Evolutionary conservation across 1,140 invertebrate genomes (phyloP).

Genomic region (Phocides pigmalion): DNA sequence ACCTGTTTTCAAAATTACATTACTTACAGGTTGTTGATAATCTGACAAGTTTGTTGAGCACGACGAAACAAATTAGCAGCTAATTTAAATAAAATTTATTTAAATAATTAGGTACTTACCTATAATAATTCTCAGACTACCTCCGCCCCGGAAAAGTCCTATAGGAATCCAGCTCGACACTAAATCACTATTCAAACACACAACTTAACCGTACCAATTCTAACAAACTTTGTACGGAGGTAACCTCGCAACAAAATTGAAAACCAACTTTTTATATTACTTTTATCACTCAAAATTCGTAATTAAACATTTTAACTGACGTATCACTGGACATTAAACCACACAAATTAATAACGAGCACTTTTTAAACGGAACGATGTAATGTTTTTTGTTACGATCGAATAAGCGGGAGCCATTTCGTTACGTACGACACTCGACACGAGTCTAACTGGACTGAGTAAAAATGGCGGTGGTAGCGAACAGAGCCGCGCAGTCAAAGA

Average conservation of each 20-base stretch:
- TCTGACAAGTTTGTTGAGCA: constrained; percentile 9
- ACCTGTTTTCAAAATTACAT: constrained; percentile 24
- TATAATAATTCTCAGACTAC: constrained; percentile 27
- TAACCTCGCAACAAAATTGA: constrained; percentile 32
- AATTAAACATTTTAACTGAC: constrained; percentile 22
- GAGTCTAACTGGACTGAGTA: constrained; percentile 69
- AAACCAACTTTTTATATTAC: constrained; percentile 26
- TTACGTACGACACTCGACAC: constrained; percentile 48
- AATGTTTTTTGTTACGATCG: constrained; percentile 55
- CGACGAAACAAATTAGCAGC: not conserved
- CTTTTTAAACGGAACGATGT: constrained; percentile 39
- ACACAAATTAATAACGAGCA: constrained; percentile 37
- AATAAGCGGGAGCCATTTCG: constrained; percentile 41
- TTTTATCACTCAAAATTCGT: constrained; percentile 16
- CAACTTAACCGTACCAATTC: constrained; percentile 39
- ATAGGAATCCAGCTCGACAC: constrained; percentile 41
- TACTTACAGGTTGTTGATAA: constrained; percentile 24
- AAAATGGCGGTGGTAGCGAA: constrained; percentile 64
- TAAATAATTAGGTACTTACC: constrained; percentile 13
- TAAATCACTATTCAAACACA: constrained; percentile 40
- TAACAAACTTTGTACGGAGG: constrained; percentile 41
- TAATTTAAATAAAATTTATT: not conserved
- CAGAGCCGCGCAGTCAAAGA: constrained; percentile 62
- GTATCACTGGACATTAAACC: constrained; percentile 16
- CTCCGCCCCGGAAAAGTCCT: constrained; percentile 35